Conservation (phyloP, 2,797 vertebrate species). For the Epinephelus malabaricus region DNA sequence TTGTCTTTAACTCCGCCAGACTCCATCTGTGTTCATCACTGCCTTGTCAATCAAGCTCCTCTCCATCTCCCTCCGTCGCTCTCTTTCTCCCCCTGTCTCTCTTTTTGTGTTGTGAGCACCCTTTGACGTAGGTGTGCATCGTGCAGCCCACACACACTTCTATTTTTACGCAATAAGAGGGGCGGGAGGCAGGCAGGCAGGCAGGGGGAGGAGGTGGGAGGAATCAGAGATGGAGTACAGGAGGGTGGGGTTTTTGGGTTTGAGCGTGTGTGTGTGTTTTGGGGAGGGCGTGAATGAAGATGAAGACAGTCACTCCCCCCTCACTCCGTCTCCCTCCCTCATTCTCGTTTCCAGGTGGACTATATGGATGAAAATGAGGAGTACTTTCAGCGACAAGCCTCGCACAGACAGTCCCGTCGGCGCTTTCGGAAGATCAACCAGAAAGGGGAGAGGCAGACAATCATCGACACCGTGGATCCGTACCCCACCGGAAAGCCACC, state of each 20-base stretch:
- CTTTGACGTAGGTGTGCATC: constrained; percentile 79
- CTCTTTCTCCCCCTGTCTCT: constrained; percentile 25
- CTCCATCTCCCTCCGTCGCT: not conserved
- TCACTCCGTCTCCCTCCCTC: constrained; percentile 33
- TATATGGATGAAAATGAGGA: constrained; percentile 99
- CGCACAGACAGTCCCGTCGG: constrained; percentile 96
- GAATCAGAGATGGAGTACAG: constrained; percentile 42
- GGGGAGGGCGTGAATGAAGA: constrained; percentile 59
- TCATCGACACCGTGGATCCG: constrained; percentile 98
- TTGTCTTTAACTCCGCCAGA: constrained; percentile 11
- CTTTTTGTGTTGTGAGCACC: constrained; percentile 60
- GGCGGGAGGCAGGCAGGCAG: constrained; percentile 32
- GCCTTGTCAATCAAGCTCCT: constrained; percentile 31
- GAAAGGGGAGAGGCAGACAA: constrained; percentile 98
- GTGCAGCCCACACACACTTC: constrained; percentile 74
- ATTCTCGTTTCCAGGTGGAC: constrained; percentile 90
- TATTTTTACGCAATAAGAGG: constrained; percentile 80
- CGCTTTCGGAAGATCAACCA: constrained; percentile 99
- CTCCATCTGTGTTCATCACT: constrained; percentile 35
- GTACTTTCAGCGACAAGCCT: constrained; percentile 98
- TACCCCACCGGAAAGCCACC: constrained; percentile 96
- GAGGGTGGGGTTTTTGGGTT: constrained; percentile 45
- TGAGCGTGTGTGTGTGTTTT: constrained; percentile 12
- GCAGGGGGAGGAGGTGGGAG: constrained; percentile 34
- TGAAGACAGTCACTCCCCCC: constrained; percentile 66